phyloP scores from a whole-genome alignment of 2,888 invertebrate species.

The Pelosia muscerda region DNA sequence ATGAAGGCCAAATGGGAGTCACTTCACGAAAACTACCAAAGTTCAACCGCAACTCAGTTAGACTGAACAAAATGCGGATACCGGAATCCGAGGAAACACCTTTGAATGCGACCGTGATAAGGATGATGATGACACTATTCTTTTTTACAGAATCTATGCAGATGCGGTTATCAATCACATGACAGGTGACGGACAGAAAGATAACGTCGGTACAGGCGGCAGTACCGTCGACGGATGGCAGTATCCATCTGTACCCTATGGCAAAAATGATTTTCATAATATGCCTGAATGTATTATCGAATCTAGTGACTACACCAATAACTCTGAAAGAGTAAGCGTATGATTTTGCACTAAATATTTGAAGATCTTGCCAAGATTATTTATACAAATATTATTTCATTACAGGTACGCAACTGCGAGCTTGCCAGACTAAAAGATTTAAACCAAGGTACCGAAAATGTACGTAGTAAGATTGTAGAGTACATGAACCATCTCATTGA shows the following conservation, averaged over 20 bases:
- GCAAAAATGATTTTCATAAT: constrained; percentile 90
- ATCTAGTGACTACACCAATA: constrained; percentile 88
- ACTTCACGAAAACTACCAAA: too few relatives aligned
- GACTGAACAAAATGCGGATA: too few relatives aligned
- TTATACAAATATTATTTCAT: not conserved
- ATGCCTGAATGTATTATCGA: constrained; percentile 87
- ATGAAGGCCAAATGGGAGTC: too few relatives aligned
- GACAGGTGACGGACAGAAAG: constrained; percentile 83
- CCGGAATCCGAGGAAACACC: too few relatives aligned
- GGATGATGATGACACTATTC: not conserved
- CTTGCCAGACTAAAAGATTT: constrained; percentile 93
- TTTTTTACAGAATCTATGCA: constrained; percentile 90
- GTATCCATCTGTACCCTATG: constrained; percentile 90
- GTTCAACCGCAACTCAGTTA: too few relatives aligned
- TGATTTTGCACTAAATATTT: not conserved
- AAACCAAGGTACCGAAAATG: constrained; percentile 89
- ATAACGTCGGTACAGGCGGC: constrained; percentile 88
- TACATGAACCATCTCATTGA: constrained; percentile 90
- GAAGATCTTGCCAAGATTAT: too few relatives aligned
- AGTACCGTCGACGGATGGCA: constrained; percentile 83
- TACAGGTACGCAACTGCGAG: constrained; percentile 90
- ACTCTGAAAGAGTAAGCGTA: not conserved
- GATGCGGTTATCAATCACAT: constrained; percentile 96
- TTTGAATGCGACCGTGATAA: too few relatives aligned
- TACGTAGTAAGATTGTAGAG: constrained; percentile 88